phyloP scores from a whole-genome alignment of 2,113 vertebrate species.

The Brachyhypopomus gauderio region DNA sequence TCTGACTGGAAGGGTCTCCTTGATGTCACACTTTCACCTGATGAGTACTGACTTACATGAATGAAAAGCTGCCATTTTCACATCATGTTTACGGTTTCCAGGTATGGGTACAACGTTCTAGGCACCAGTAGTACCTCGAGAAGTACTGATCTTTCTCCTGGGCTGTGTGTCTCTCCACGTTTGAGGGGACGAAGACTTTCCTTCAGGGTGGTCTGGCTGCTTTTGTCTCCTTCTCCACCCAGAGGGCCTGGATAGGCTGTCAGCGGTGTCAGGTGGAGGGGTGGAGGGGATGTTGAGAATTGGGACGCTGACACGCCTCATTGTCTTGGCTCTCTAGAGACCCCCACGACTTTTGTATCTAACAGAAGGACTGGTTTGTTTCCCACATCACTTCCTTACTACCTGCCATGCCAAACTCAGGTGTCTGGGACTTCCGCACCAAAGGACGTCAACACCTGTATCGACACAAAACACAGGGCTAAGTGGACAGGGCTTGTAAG shows the following conservation, averaged over 20 bases:
- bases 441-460: constrained; percentile 62
- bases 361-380: constrained; percentile 52
- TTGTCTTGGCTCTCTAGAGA: constrained; percentile 61
- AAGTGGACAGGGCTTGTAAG: constrained; percentile 66
- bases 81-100: too few relatives aligned
- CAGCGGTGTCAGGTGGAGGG: neutral
- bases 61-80: too few relatives aligned
- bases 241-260: neutral
- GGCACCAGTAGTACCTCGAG: too few relatives aligned
- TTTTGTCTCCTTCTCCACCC: neutral
- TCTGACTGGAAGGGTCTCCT: too few relatives aligned
- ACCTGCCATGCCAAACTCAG: constrained; percentile 55
- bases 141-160: neutral
- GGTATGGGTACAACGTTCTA: too few relatives aligned
- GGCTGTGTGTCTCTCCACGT: neutral
- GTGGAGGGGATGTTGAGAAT: constrained; percentile 56
- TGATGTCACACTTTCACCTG: too few relatives aligned
- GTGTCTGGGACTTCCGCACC: constrained; percentile 59
- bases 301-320: constrained; percentile 52
- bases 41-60: too few relatives aligned
- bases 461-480: constrained; percentile 66
- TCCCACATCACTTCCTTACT: constrained; percentile 53
- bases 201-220: neutral
- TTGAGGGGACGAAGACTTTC: neutral
- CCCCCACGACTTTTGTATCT: constrained; percentile 55